Evolutionary conservation across 1,140 invertebrate genomes (phyloP), one percentile per base, ranked within the genome.

Genomic region (Gryllus bimaculatus): DNA sequence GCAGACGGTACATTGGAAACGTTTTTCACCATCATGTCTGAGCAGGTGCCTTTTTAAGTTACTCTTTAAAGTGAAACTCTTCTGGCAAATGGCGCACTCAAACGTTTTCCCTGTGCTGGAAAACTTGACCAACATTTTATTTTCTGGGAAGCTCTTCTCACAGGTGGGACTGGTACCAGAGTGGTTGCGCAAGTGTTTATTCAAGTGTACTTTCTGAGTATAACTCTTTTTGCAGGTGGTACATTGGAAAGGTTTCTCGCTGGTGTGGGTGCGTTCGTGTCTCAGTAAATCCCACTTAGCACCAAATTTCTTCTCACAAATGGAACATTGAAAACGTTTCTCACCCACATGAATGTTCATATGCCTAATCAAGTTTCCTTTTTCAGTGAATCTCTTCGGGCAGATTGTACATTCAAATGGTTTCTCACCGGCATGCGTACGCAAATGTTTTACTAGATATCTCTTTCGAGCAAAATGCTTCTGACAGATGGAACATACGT

Each of bases 341-440:
- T 82, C 81, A 10, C 85, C 85, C 20, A 83, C 83, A 79, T 86
- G 85, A 47, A 84, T 82, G 39, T 83, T 82, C 75, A 83, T 81
- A 80, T 87, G 86, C 75, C 84, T 84, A 47, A 84, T 83, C 66
- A 86, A 82, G 79, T 86, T 85, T 49, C 83, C 84, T 80, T 85
- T 84, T 54, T 84, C 83, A 74, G 85, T 85, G 79, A 87, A 87
- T 18, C 82, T 81, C 80, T 85, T 85, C 12, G 82, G 81, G 80
- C 86, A 87, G 54, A 83, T 81, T 47, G 82, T 80, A 81, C 86
- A 87, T 20, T 82, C 83, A 81, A 84, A 85, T 7, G 85, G 85
- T 74, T 85, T 82, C 74, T 84, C 82, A 66, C 82, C 80, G 73
- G 82, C 83, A 74, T 85, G 84, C 12, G 39, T 77, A 12, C 21